Percentiles rank a stretch among this genome's conserved stretches.
Evolutionary conservation across 2,113 vertebrate genomes (phyloP).

Genomic region (Sakesphorus luctuosus): DNA sequence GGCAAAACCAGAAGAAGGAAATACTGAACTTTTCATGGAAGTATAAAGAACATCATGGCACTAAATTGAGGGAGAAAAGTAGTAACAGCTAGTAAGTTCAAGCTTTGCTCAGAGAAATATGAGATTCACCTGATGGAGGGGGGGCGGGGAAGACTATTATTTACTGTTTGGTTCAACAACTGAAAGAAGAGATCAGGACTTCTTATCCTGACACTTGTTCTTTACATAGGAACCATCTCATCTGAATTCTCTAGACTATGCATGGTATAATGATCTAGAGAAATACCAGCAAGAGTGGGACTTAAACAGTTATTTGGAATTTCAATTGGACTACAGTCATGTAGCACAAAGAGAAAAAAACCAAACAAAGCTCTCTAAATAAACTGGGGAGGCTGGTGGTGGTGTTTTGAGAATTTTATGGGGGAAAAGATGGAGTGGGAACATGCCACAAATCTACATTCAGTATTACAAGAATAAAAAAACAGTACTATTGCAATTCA

Average conservation of each 20-base stretch:
- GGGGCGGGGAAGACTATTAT: neutral
- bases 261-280: neutral
- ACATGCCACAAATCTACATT: neutral
- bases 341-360: neutral
- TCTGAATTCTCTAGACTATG: neutral
- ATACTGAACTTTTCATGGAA: neutral
- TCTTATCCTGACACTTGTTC: neutral
- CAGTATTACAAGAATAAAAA: neutral
- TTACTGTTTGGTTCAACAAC: neutral
- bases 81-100: neutral
- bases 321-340: neutral
- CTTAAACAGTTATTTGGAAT: neutral
- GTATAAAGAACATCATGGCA: neutral
- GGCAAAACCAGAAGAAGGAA: neutral
- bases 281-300: neutral
- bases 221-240: neutral
- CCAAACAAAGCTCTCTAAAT: neutral
- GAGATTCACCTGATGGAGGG: neutral
- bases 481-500: neutral
- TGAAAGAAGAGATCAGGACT: neutral
- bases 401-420: neutral
- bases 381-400: accelerated
- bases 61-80: neutral
- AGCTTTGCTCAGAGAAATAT: neutral
- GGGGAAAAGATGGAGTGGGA: neutral